Base-by-base conservation (phyloP, 2,113 vertebrate genomes). In the Opisthocomus hoazin region DNA sequence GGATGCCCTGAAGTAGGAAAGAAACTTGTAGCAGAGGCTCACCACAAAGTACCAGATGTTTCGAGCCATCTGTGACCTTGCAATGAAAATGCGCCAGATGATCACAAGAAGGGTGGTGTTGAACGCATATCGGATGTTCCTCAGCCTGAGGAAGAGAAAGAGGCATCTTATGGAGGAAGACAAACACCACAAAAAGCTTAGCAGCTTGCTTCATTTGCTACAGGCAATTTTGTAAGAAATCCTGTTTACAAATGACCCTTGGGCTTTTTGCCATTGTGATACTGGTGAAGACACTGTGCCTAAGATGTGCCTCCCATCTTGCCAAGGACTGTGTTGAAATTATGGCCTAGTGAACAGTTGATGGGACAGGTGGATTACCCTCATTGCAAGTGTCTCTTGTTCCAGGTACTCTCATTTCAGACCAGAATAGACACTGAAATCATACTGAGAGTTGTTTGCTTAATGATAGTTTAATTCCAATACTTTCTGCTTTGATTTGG, bases 31-130 rank as follows among this genome's bases (percentile, higher is more conserved):
- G 97, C 99, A 99, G 96, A 99, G 98, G 98, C 98, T 99, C 96
- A 99, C 99, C 61, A 99, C 99, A 91, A 99, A 99, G 98, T 99
- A 99, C 99, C 99, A 99, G 97, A 99, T 98, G 95, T 99, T 99
- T 87, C 98, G 98, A 95, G 99, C 99, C 98, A 99, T 99, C 98
- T 99, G 99, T 30, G 99, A 99, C 95, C 99, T 98, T 51, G 99
- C 99, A 53, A 99, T 99, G 96, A 99, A 99, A 39, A 99, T 98
- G 84, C 99, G 98, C 99, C 99, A 99, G 97, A 99, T 98, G 96
- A 99, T 98, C 43, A 99, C 97, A 3, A 99, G 98, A 70, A 99
- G 93, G 51, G 98, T 94, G 5, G 98, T 99, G 96, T 99, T 99
- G 96, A 99, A 99, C 10, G 98, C 98, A 48, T 99, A 99, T 68